Base-by-base conservation (phyloP, 2,113 vertebrate genomes). In the Seriola aureovittata region DNA sequence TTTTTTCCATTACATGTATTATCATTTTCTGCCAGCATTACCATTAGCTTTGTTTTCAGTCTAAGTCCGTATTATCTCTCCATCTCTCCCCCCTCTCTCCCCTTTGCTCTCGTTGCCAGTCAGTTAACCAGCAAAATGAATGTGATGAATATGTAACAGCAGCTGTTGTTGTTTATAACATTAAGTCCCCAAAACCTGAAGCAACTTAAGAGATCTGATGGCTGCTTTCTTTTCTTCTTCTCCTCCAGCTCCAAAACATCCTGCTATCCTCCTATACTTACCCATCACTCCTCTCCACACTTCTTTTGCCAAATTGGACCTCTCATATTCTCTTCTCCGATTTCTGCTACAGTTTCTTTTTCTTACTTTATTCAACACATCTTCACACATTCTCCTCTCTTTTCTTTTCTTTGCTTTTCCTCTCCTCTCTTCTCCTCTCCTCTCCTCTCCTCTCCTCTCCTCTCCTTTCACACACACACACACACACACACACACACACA, bases 91-190 rank as follows among this genome's bases (percentile, higher is more conserved):
- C 42, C 74, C 50, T 34, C 46, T 36, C 58, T 76, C 72, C 36
- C 69, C 74, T 81, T 60, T 77, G 23, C 73, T 79, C 66, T 88
- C 80, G 8, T 40, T 87, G 75, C 64, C 65, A 79, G 64, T 72
- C 83, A 80, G 65, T 78, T 85, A 91, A 90, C 40, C 80, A 85
- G 77, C 71, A 74, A 88, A 89, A 71, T 88, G 62, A 76, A 82
- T 50, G 40, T 82, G 66, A 93, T 94, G 87, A 94, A 93, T 93
- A 94, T 92, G 90, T 68, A 93, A 82, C 76, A 93, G 89, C 89
- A 93, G 88, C 90, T 92, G 92, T 88, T 93, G 88, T 90, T 92
- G 89, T 89, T 93, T 92, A 85, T 88, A 82, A 63, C 88, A 85
- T 76, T 87, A 89, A 72, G 52, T 91, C 85, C 50, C 63, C 60